Conservation (phyloP, 2,797 vertebrate genomes). For the Oreochromis grahami region DNA sequence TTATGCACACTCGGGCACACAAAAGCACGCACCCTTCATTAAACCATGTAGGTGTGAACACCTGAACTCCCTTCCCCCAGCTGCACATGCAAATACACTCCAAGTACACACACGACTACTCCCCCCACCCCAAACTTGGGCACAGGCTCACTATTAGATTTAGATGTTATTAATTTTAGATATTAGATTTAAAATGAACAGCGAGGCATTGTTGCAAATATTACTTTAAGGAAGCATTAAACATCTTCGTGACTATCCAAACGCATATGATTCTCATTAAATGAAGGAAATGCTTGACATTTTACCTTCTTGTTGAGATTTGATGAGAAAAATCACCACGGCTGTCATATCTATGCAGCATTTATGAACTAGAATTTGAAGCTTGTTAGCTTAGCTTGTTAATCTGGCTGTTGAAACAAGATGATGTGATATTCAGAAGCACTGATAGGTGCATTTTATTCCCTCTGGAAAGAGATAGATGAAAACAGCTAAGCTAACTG, state of each 20-base stretch:
- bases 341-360: background rate
- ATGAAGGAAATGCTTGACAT: background rate
- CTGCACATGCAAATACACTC: slow-evolving; percentile 46
- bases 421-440: background rate
- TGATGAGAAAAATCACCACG: background rate
- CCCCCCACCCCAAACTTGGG: slow-evolving; percentile 12
- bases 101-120: slow-evolving; percentile 31
- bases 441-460: background rate
- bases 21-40: slow-evolving; percentile 50
- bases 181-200: slow-evolving; percentile 41
- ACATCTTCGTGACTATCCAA: background rate
- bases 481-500: background rate
- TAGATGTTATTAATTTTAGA: background rate
- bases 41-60: slow-evolving; percentile 67
- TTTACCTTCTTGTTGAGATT: background rate
- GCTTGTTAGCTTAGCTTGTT: background rate
- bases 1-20: background rate
- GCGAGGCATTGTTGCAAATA: slow-evolving; percentile 14
- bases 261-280: background rate
- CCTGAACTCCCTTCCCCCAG: slow-evolving; percentile 69
- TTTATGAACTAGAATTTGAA: background rate
- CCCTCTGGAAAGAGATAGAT: background rate
- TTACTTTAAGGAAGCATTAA: background rate
- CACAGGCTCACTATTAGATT: slow-evolving; percentile 38
- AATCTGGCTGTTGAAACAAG: background rate